Evolutionary conservation across 1,140 invertebrate species (phyloP), one percentile per base, ranked within the genome.

Genomic region (Chironomus tepperi): DNA sequence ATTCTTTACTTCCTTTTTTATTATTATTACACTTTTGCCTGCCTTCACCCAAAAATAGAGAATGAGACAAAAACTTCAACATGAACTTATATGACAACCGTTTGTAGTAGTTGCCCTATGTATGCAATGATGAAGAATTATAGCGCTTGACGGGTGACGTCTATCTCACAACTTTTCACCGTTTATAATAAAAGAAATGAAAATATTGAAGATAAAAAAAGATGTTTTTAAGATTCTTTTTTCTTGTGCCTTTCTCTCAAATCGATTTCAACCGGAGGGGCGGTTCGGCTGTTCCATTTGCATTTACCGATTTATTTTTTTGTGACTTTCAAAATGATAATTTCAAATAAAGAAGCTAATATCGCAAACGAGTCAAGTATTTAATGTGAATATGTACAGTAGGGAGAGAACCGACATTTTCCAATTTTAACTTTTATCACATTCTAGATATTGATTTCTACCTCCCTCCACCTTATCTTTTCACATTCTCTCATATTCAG

Each of bases 101-200:
- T n/a, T 34, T 34, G 24, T 34, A n/a, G 24, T 34, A 34, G 1
- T 34, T 34, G 24, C 24, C 24, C n/a, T n/a, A n/a, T n/a, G 24
- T 34, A 5, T 34, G 24, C 24, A 34, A 34, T 34, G 24, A 34
- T 34, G 24, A 34, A 34, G 24, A 47, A 47, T 3, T 57, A n/a
- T n/a, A n/a, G 9, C 47, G 12, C n/a, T 57, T 57, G 47, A 57
- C 47, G 47, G 12, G 47, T 57, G 47, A n/a, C 47, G 47, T 57
- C 47, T 57, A 57, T 57, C 47, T 57, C 47, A 15, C 47, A 57
- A 15, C 47, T 57, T 57, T 57, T 57, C 47, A 57, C 12, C 47
- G 12, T 57, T 57, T 57, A 57, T n/a, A n/a, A 57, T n/a, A 12
- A 57, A 57, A n/a, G n/a, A 57, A 57, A 57, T 57, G 47, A 57